Evolutionary conservation across 2,888 invertebrate species (phyloP).

Genomic region (Lomographa bimaculata): DNA sequence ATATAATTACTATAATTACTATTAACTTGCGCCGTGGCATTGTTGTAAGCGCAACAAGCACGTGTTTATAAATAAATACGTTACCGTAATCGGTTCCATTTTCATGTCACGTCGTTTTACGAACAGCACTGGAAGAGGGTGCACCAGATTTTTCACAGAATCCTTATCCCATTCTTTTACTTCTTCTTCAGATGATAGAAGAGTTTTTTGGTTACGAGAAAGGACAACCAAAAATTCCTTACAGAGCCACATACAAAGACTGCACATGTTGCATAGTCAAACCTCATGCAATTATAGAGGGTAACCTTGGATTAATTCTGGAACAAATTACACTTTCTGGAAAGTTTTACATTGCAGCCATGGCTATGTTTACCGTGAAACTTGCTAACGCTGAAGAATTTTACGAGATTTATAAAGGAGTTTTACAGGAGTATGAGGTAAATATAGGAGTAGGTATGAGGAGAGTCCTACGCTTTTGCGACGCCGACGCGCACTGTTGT

Average conservation of each 20-base stretch:
- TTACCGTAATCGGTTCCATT: too few relatives aligned
- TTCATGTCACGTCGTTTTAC: too few relatives aligned
- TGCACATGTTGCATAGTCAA: constrained; percentile 93
- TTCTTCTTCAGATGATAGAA: constrained; percentile 62
- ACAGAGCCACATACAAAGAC: constrained; percentile 83
- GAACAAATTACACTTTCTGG: constrained; percentile 86
- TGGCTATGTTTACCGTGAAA: constrained; percentile 91
- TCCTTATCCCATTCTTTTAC: constrained; percentile 6
- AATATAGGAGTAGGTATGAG: too few relatives aligned
- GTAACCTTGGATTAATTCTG: constrained; percentile 88
- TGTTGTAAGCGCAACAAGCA: too few relatives aligned
- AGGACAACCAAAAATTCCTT: constrained; percentile 42
- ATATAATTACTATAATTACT: too few relatives aligned
- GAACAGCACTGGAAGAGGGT: too few relatives aligned
- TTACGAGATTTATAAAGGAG: constrained; percentile 95
- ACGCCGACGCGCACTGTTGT: too few relatives aligned
- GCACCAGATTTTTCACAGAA: too few relatives aligned
- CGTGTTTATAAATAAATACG: too few relatives aligned
- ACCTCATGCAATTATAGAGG: constrained; percentile 93
- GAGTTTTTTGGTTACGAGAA: constrained; percentile 64
- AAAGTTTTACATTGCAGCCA: constrained; percentile 89
- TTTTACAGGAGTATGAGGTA: constrained; percentile 89
- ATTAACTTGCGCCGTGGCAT: too few relatives aligned
- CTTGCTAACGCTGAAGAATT: constrained; percentile 93
- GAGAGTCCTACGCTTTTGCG: too few relatives aligned